Base-by-base conservation (phyloP, 2,113 vertebrate genomes). In the Ginglymostoma cirratum region DNA sequence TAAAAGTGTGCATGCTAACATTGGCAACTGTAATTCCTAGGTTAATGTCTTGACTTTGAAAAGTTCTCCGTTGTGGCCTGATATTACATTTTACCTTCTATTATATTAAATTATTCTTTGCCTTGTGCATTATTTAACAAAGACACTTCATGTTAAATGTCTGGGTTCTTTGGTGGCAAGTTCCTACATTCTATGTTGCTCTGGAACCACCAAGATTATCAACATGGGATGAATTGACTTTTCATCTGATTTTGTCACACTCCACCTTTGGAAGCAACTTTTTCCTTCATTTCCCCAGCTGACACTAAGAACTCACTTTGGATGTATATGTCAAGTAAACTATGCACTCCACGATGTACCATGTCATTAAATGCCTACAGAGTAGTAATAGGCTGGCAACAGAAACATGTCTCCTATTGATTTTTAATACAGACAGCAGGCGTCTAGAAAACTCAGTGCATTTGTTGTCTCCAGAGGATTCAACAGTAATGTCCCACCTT, bases 371-470 rank as follows among this genome's bases (percentile, higher is more conserved):
- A 38, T 93, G 21, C 6, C 89, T n/a, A 38, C 8, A 93, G 89
- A 93, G 61, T 38, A 21, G 89, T 65, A 92, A 66, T 93, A 34
- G 8, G 0, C 21, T 93, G 89, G 89, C 61, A 93, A 66, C 61
- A 93, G 61, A 67, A 93, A 93, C 61, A 38, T 66, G 89, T 42
- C 55, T 66, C 89, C 66, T 38, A 93, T 66, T 93, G 89, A 93
- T 93, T 93, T 66, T 61, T 38, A 23, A 10, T 66, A 61, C 89
- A 93, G 61, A 66, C 87, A 67, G 61, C 89, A 66, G 55, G 38
- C 89, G 17, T 93, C 61, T 61, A 38, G 89, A 93, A 93, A 19
- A 93, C 61, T 66, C n/a, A 66, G 12, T 93, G 66, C 34, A 38
- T 93, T 66, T n/a, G 34, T 93, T 61, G 67, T 67, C 61, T 66